phyloP scores from a whole-genome alignment of 2,797 vertebrate species.

The Ibycter americanus region DNA sequence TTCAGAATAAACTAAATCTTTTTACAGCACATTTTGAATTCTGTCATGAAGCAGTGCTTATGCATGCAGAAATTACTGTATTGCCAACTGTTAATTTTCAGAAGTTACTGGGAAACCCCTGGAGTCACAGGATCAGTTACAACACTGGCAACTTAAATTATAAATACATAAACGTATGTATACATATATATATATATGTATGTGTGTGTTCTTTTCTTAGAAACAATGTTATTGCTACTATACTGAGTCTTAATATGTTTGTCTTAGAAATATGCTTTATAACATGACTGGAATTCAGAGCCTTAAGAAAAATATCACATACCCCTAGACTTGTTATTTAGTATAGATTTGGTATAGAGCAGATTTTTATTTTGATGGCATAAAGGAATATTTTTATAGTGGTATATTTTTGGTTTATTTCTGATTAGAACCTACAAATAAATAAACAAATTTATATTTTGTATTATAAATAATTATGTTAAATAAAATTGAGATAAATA shows the following conservation, averaged over 20 bases:
- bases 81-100: background rate
- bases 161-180: background rate
- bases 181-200: rapidly evolving
- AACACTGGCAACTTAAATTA: background rate
- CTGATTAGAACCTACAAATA: background rate
- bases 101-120: background rate
- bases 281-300: background rate
- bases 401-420: background rate
- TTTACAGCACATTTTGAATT: background rate
- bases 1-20: background rate
- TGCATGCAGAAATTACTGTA: background rate
- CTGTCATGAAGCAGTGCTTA: background rate
- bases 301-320: background rate
- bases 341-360: background rate
- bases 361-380: background rate
- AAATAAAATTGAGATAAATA: background rate
- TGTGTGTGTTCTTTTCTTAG: background rate
- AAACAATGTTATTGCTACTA: background rate
- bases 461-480: background rate
- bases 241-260: background rate
- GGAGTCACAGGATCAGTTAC: background rate
- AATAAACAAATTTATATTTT: background rate
- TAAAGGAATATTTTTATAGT: background rate
- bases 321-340: background rate
- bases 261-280: background rate